Base-by-base conservation (phyloP, 2,888 invertebrate genomes). In the Leucoma salicis region DNA sequence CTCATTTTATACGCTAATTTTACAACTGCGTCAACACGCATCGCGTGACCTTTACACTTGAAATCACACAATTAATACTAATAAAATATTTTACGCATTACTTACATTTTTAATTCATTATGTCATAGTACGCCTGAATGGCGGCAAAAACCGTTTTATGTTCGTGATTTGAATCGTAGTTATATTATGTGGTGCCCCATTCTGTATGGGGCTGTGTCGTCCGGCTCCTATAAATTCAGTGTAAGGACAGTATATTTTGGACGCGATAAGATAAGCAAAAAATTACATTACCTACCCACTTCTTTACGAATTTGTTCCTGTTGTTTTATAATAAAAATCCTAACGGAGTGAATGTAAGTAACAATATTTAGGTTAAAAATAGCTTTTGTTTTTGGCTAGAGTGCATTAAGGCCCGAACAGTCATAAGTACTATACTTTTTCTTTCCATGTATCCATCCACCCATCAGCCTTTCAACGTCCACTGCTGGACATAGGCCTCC, bases 31-130 rank as follows among this genome's bases (percentile, higher is more conserved):
- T 29, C 33, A 34, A 42, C 46, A 61, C 39, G 32, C 28, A 39
- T 75, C 49, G 70, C 72, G 72, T 74, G 72, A 51, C 46, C 12
- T 43, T 42, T 46, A 53, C 53, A 54, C 58, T 57, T 50, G 54
- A 47, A 61, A 59, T 66, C 59, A 62, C 57, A 66, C 74, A 81
- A 83, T 83, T 82, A 81, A 82, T 82, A 71, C 73, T 64, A 69
- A 66, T 78, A 77, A 74, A 78, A 59, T 73, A 74, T 75, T 77
- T 63, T 71, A 68, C 62, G 63, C 60, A 65, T 72, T 60, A 70
- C 25, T 72, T 67, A 45, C 47, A 28, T 74, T 79, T 82, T 74
- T 73, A 78, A 83, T 82, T 82, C 78, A 82, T 82, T 79, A 74
- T 71, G 53, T 55, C 67, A 73, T 82, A 79, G 82, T 75, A 67